Evolutionary conservation across 2,113 vertebrate species (phyloP).

Genomic region (Anhinga anhinga): DNA sequence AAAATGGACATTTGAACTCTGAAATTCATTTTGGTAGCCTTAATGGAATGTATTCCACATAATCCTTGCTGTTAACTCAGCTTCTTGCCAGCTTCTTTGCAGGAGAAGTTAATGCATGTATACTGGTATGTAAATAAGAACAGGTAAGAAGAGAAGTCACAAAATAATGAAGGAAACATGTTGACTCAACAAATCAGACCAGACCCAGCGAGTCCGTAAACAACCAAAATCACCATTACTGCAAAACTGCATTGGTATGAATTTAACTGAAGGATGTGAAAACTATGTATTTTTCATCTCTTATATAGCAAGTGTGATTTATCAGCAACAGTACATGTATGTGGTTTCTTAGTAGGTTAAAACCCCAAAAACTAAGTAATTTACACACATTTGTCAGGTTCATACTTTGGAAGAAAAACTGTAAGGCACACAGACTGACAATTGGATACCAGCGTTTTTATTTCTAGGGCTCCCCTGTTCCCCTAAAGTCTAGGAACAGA

Average conservation of each 20-base stretch:
- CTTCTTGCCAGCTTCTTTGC: neutral
- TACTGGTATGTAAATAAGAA: accelerated
- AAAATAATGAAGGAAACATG: neutral
- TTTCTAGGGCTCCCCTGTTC: neutral
- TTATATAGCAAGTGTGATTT: neutral
- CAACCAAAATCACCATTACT: neutral
- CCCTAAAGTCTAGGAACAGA: neutral
- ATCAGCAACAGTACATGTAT: accelerated
- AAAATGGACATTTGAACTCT: neutral
- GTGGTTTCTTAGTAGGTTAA: neutral
- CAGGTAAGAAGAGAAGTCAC: neutral
- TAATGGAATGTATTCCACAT: neutral
- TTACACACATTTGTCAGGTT: neutral
- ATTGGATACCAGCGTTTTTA: neutral
- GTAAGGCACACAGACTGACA: neutral
- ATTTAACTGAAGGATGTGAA: neutral
- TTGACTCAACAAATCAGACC: neutral
- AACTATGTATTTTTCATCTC: neutral
- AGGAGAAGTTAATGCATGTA: neutral
- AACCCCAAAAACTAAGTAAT: neutral
- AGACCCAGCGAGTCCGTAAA: neutral
- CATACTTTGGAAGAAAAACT: neutral
- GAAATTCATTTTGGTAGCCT: neutral
- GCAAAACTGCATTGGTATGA: neutral
- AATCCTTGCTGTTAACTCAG: neutral